Evolutionary conservation across 2,888 invertebrate species (phyloP).

Genomic region (Limnephilus auricula): DNA sequence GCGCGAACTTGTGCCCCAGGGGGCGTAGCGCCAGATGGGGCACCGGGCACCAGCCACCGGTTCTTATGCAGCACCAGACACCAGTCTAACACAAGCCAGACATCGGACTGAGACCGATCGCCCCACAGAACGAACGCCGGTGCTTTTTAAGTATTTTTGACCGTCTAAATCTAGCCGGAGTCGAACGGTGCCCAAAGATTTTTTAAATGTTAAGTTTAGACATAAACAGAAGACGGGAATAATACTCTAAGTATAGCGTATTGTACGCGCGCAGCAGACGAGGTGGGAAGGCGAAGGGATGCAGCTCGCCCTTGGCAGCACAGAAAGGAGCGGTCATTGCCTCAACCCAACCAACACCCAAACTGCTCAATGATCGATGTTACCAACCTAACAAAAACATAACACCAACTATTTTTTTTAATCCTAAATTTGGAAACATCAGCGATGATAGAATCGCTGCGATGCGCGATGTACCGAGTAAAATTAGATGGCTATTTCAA

Average conservation of each 20-base stretch:
- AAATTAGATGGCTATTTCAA: slow-evolving; percentile 2
- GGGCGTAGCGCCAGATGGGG: neutral
- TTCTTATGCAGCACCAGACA: slow-evolving; percentile 68
- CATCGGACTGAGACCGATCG: slow-evolving; percentile 63
- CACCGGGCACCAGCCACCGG: neutral
- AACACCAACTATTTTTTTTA: neutral
- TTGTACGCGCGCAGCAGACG: slow-evolving; percentile 47
- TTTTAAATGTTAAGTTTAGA: slow-evolving; percentile 75
- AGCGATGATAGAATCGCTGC: neutral
- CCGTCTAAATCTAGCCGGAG: slow-evolving; percentile 72
- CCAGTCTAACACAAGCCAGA: slow-evolving; percentile 59
- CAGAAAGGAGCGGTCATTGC: neutral
- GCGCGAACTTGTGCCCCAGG: neutral
- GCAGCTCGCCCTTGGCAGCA: slow-evolving; percentile 36
- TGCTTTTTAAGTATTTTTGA: slow-evolving; percentile 77
- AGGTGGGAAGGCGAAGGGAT: slow-evolving; percentile 44
- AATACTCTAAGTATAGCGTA: slow-evolving; percentile 74
- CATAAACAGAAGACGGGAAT: slow-evolving; percentile 75
- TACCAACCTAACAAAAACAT: neutral
- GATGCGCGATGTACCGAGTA: neutral
- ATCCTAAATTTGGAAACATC: neutral
- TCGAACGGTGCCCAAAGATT: slow-evolving; percentile 66
- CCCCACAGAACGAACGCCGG: slow-evolving; percentile 69
- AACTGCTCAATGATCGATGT: neutral
- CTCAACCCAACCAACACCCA: neutral